A percentile compares a stretch with the other conserved stretches of the same genome.
phyloP scores from a whole-genome alignment of 2,888 invertebrate genomes.

The Meganola albula region DNA sequence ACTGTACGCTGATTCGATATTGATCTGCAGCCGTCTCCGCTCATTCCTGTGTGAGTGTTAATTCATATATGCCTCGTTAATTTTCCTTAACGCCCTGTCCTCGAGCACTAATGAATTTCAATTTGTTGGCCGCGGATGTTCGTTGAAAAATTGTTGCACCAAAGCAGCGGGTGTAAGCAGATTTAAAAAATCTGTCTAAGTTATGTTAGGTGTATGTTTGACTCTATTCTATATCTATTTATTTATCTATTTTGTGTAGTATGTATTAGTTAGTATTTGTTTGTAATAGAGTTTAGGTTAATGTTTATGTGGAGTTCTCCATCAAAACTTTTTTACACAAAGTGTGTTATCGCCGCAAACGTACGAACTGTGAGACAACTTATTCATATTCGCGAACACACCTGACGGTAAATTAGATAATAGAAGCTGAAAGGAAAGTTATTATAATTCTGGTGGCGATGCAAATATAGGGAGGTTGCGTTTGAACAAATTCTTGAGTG shows the following conservation, averaged over 20 bases:
- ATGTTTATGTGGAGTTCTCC: too few species aligned
- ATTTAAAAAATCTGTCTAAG: constrained; percentile 25
- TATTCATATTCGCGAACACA: constrained; percentile 64
- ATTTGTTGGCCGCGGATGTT: constrained; percentile 55
- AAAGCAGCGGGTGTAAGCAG: constrained; percentile 24
- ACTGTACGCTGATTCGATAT: constrained; percentile 42
- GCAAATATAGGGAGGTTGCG: constrained; percentile 24
- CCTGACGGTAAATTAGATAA: constrained; percentile 71
- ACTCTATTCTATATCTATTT: constrained; percentile 21
- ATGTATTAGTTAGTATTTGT: background rate
- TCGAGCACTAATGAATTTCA: constrained; percentile 72
- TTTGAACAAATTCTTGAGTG: background rate
- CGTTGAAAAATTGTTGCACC: constrained; percentile 41
- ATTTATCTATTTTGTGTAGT: constrained; percentile 8
- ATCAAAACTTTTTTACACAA: too few species aligned
- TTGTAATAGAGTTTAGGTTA: too few species aligned
- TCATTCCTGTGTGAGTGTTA: constrained; percentile 50
- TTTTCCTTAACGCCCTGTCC: constrained; percentile 67
- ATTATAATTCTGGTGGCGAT: constrained; percentile 56
- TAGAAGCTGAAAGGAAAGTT: constrained; percentile 65
- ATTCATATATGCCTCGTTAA: constrained; percentile 71
- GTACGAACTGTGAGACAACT: constrained; percentile 32
- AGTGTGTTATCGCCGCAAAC: constrained; percentile 25
- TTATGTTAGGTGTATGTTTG: constrained; percentile 27
- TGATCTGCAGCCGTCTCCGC: constrained; percentile 33